These are phyloP conservation scores for Pristionchus mayeri DNA, from an alignment of 2,888 invertebrate genomes.

Conservation along the genomic window DNA sequence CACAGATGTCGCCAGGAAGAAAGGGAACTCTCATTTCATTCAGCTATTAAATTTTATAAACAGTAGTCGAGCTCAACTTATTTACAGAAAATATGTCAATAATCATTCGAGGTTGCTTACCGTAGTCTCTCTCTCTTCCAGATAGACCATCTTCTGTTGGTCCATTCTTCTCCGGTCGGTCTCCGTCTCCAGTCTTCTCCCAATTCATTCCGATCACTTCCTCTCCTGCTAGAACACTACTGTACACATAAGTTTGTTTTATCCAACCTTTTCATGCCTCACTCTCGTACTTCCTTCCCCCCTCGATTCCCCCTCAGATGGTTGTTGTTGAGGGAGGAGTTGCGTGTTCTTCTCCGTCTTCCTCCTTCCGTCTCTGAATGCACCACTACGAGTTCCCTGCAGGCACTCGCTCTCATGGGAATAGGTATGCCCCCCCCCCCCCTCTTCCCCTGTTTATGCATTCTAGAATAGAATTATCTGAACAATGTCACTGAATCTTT, in stretches of 20 bases:
- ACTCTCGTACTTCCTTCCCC: no score
- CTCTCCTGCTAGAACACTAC: conserved; percentile 92
- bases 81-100: no score
- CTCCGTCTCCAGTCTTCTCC: conserved; percentile 88
- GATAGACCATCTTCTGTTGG: conserved; percentile 45
- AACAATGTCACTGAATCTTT: no score
- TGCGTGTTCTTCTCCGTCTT: conserved; percentile 44
- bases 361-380: not conserved
- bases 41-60: not conserved
- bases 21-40: not conserved
- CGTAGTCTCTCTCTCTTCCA: not conserved
- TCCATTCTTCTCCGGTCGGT: conserved; percentile 27
- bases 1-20: conserved; percentile 18
- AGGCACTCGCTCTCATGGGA: conserved; percentile 46
- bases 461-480: no score
- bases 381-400: conserved; percentile 17
- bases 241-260: conserved; percentile 87
- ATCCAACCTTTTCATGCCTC: not conserved
- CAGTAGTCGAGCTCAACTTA: conserved; percentile 12
- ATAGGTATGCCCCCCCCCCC: conserved; percentile 43
- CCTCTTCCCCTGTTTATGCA: no score
- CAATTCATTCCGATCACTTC: conserved; percentile 92
- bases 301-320: no score
- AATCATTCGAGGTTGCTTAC: not conserved
- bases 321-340: conserved; percentile 47